Evolutionary conservation across 2,113 vertebrate genomes (phyloP).

Genomic region (Nibea albiflora): DNA sequence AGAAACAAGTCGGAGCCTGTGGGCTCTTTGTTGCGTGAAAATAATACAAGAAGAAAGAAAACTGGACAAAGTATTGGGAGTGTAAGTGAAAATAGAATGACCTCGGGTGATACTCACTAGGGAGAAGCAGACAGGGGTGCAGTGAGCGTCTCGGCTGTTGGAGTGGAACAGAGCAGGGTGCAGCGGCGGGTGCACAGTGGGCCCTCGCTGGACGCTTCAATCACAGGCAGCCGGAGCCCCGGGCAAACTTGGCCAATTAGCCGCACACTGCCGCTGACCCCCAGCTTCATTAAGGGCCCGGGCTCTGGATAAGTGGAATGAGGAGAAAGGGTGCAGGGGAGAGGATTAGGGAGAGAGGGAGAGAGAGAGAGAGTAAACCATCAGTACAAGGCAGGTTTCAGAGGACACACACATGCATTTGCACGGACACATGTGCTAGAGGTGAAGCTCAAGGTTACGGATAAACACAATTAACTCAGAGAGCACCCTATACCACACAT

Average conservation of each 20-base stretch:
- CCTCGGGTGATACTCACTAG: conserved; percentile 73
- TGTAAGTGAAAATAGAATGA: conserved; percentile 58
- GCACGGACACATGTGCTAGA: conserved; percentile 48
- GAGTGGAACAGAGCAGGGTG: conserved; percentile 74
- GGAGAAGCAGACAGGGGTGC: conserved; percentile 60
- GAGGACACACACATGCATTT: conserved; percentile 48
- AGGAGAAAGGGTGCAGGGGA: conserved; percentile 10
- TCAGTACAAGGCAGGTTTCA: conserved; percentile 42
- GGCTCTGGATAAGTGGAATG: conserved; percentile 67
- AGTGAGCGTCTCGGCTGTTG: conserved; percentile 68
- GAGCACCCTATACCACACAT: conserved; percentile 30
- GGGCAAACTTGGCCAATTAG: conserved; percentile 84
- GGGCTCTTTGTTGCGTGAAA: conserved; percentile 27
- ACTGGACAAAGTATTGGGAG: conserved; percentile 32
- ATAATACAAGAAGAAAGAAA: conserved; percentile 21
- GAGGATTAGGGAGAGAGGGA: conserved; percentile 45
- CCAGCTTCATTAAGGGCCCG: conserved; percentile 82
- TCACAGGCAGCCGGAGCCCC: conserved; percentile 77
- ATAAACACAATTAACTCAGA: conserved; percentile 62
- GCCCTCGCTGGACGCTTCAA: conserved; percentile 80
- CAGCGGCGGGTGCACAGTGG: conserved; percentile 61
- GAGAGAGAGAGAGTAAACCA: conserved; percentile 28
- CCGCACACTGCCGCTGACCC: conserved; percentile 79
- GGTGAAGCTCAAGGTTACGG: conserved; percentile 73
- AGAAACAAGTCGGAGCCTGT: conserved; percentile 9